Evolutionary conservation across 2,797 vertebrate genomes (phyloP).

Genomic region (Morelia viridis): DNA sequence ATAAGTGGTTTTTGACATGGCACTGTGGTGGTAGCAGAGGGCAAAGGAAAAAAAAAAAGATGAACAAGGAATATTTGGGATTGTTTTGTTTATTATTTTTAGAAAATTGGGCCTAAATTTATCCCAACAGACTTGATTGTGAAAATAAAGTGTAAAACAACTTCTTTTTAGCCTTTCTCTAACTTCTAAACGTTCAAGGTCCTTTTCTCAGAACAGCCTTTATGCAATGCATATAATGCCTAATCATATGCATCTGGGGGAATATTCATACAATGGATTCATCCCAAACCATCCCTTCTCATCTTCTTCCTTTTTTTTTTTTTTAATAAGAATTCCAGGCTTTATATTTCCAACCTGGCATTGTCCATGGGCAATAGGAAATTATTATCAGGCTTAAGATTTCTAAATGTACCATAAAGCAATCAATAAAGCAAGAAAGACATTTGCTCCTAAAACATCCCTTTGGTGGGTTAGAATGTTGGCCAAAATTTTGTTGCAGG

Average conservation of each 20-base stretch:
- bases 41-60: not conserved
- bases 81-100: not conserved
- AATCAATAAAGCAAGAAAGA: not conserved
- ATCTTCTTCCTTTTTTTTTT: no score
- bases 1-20: not conserved
- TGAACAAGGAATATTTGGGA: not conserved
- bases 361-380: not conserved
- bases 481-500: not conserved
- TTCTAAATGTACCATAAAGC: not conserved
- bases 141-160: not conserved
- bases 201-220: not conserved
- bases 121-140: not conserved
- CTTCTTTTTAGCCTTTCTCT: not conserved
- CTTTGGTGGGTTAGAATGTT: not conserved
- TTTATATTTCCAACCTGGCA: not conserved
- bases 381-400: not conserved
- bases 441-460: not conserved
- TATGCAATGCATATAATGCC: not conserved
- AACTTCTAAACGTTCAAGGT: not conserved
- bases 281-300: no score
- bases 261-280: no score
- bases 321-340: not conserved
- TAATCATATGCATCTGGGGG: not conserved
- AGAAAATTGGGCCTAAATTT: not conserved
- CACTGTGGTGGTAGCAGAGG: not conserved